Evolutionary conservation across 2,113 vertebrate species (phyloP).

Genomic region (Calidris pugnax): DNA sequence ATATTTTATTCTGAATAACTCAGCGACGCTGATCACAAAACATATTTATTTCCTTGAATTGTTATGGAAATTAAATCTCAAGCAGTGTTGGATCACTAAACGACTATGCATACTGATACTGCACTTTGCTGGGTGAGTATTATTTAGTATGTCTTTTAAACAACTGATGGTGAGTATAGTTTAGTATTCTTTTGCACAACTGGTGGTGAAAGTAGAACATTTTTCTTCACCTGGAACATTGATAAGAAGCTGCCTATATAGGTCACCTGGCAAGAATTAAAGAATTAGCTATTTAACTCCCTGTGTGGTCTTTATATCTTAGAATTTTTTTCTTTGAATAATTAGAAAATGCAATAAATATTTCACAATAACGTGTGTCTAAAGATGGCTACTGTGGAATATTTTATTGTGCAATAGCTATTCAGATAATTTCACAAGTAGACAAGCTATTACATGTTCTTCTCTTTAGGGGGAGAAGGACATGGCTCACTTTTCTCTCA

Average conservation of each 20-base stretch:
- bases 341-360: background rate
- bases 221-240: background rate
- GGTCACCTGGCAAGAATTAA: background rate
- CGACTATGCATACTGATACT: background rate
- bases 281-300: background rate
- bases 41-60: background rate
- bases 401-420: background rate
- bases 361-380: background rate
- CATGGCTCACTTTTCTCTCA: background rate
- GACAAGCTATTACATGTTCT: background rate
- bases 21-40: fast-evolving
- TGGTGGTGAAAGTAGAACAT: background rate
- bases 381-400: background rate
- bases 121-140: background rate
- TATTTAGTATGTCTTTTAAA: background rate
- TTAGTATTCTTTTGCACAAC: background rate
- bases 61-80: background rate
- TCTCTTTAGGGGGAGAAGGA: background rate
- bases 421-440: background rate
- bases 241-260: background rate
- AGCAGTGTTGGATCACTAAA: background rate
- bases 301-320: background rate
- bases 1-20: background rate
- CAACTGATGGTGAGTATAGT: background rate
- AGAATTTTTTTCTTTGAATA: background rate